phyloP scores from a whole-genome alignment of 2,888 invertebrate genomes.

The Vandiemenella viatica region DNA sequence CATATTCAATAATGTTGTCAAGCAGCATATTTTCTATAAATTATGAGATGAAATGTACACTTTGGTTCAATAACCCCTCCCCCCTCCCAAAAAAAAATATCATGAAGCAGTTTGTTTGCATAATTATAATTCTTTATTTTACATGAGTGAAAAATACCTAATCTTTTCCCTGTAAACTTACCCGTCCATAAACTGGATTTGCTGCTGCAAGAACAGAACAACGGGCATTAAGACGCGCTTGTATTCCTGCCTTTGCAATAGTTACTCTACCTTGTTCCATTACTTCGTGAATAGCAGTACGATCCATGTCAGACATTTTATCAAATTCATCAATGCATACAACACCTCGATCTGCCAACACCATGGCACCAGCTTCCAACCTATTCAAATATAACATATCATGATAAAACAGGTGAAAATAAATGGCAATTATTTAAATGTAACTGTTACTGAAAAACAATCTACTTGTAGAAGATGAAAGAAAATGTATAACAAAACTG shows the following conservation, averaged over 20 bases:
- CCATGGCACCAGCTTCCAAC: slow-evolving; percentile 98
- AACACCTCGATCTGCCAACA: slow-evolving; percentile 93
- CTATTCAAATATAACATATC: slow-evolving; percentile 30
- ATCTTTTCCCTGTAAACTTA: slow-evolving; percentile 27
- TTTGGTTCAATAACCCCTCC: no score
- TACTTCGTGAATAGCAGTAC: slow-evolving; percentile 98
- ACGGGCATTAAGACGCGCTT: slow-evolving; percentile 90
- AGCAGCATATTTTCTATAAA: no score
- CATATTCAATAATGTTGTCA: no score
- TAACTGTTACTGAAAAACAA: not conserved
- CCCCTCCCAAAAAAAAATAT: no score
- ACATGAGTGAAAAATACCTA: no score
- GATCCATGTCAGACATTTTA: slow-evolving; percentile 97
- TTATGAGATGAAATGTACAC: no score
- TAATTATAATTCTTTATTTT: no score
- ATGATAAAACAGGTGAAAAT: not conserved
- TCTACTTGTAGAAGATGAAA: not conserved
- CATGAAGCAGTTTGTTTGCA: no score
- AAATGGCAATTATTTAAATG: no score
- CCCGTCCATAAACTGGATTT: slow-evolving; percentile 93
- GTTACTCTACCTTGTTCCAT: slow-evolving; percentile 98
- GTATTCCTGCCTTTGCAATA: slow-evolving; percentile 95
- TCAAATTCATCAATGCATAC: slow-evolving; percentile 98
- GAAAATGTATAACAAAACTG: not conserved
- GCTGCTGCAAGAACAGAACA: slow-evolving; percentile 98